A percentile compares a stretch with the other conserved stretches of the same genome.
phyloP scores from a whole-genome alignment of 53 echinoderm and acorn worm species.

The Zoroaster sp. region DNA sequence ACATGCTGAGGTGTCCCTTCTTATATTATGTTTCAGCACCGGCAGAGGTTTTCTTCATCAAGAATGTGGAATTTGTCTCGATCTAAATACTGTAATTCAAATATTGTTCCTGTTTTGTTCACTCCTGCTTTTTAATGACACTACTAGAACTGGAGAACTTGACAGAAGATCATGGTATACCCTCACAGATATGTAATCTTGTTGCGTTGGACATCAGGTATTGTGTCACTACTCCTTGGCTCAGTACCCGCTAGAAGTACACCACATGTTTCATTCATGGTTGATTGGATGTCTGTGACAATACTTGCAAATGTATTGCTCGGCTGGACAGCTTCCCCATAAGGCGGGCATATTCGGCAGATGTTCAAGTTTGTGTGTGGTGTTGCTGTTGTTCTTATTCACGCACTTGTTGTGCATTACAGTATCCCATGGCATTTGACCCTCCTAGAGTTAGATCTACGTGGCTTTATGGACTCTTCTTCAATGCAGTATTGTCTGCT shows the following conservation, averaged over 20 bases:
- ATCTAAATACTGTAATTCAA: slow-evolving; percentile 14
- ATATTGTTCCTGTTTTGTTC: slow-evolving; percentile 41
- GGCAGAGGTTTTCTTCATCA: slow-evolving; percentile 37
- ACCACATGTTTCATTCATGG: slow-evolving; percentile 40
- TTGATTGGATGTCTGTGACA: slow-evolving; percentile 42
- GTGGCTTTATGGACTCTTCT: slow-evolving; percentile 22
- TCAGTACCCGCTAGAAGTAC: slow-evolving; percentile 6
- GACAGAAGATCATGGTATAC: slow-evolving; percentile 65
- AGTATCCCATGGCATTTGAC: slow-evolving; percentile 57
- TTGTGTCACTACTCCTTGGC: slow-evolving; percentile 34
- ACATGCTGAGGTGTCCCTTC: slow-evolving; percentile 62
- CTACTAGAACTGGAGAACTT: slow-evolving; percentile 69
- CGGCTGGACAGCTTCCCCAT: slow-evolving; percentile 39
- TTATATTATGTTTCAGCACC: slow-evolving; percentile 67
- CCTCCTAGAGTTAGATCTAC: background rate
- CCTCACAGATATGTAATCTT: slow-evolving; percentile 28
- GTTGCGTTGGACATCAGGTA: slow-evolving; percentile 57
- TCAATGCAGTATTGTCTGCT: slow-evolving; percentile 48
- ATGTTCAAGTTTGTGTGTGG: background rate
- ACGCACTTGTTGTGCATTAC: slow-evolving; percentile 31
- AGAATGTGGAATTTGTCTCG: slow-evolving; percentile 51
- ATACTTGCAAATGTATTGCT: slow-evolving; percentile 40
- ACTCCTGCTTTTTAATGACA: slow-evolving; percentile 71
- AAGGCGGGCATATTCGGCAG: slow-evolving; percentile 5
- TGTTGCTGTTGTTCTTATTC: slow-evolving; percentile 14